Conservation (phyloP, 2,797 vertebrate genomes). For the Otolemur crassicaudatus region DNA sequence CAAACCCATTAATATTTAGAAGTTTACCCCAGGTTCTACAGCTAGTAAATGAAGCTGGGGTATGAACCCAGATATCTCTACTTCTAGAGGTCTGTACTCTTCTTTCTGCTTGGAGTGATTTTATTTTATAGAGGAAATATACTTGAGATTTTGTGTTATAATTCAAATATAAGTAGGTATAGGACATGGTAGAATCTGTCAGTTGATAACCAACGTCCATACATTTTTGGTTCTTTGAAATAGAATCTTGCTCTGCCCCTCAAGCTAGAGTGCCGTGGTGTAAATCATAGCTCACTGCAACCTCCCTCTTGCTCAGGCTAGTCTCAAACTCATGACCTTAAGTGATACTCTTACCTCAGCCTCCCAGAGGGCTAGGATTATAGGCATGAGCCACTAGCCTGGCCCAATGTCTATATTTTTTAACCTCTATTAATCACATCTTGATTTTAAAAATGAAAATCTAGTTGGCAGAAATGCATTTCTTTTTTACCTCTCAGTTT, state of each 20-base stretch:
- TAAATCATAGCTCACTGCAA: background rate
- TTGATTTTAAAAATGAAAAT: constrained; percentile 36
- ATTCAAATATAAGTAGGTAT: constrained; percentile 9
- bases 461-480: background rate
- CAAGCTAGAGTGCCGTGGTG: background rate
- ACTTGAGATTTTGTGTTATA: background rate
- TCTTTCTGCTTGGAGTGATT: background rate
- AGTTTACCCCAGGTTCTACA: background rate
- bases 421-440: background rate
- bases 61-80: background rate
- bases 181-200: background rate
- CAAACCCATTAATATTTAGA: background rate
- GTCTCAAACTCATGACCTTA: background rate
- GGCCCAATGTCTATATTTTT: background rate
- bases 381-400: background rate
- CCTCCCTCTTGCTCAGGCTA: background rate
- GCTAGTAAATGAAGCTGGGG: background rate
- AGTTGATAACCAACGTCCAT: background rate
- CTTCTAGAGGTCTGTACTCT: background rate
- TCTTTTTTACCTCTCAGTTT: background rate
- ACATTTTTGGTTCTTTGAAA: background rate
- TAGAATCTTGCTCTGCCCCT: background rate
- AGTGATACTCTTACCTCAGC: background rate
- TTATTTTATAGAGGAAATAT: background rate
- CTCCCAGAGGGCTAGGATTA: background rate